Evolutionary conservation across 2,113 vertebrate genomes (phyloP).

Genomic region (Passer montanus): DNA sequence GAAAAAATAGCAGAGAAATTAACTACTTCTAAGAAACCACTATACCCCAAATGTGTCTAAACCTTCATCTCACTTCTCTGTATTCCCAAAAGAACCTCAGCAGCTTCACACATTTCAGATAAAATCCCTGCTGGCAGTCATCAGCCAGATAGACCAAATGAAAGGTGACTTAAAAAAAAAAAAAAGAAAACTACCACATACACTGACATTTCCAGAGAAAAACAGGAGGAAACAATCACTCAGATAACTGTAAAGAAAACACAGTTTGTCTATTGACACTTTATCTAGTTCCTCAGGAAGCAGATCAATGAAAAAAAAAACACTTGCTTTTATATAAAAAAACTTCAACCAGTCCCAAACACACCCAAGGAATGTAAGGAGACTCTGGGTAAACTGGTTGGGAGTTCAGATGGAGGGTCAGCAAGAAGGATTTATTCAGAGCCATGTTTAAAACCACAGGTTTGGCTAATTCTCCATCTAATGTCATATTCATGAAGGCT

Average conservation of each 20-base stretch:
- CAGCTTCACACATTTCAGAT: neutral
- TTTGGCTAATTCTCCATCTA: neutral
- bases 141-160: neutral
- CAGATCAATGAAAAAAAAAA: neutral
- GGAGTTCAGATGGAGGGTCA: neutral
- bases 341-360: neutral
- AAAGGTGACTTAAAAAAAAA: neutral
- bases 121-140: neutral
- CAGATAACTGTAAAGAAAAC: neutral
- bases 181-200: neutral
- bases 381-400: neutral
- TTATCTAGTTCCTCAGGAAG: neutral
- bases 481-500: neutral
- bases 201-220: neutral
- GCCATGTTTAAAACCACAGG: neutral
- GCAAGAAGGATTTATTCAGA: neutral
- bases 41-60: neutral
- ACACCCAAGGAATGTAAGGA: neutral
- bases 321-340: neutral
- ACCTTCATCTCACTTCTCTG: neutral
- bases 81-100: neutral
- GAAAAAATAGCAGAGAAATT: neutral
- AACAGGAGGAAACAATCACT: neutral
- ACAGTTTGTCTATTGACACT: neutral
- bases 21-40: neutral